Conservation (phyloP, 92 coral and sea anemone genomes). For the Parazoanthus darwini region DNA sequence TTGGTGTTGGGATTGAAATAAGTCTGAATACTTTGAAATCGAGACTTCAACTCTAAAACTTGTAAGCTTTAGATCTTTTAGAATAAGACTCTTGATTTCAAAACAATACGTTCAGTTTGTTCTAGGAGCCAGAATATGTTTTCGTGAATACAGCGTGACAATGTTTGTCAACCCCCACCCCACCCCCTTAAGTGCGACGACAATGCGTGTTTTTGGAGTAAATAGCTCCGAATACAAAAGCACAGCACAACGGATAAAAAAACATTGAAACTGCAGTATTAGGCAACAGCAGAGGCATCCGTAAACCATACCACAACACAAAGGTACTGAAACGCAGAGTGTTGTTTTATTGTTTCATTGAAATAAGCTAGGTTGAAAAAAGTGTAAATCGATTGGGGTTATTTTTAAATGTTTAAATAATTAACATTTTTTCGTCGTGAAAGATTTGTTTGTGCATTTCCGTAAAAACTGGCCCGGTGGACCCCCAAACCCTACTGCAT, state of each 20-base stretch:
- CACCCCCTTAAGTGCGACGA: too few species aligned
- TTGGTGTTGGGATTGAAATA: not conserved
- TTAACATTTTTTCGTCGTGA: too few species aligned
- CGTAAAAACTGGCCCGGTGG: too few species aligned
- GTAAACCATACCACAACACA: not conserved
- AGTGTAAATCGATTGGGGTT: too few species aligned
- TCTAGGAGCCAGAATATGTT: not conserved
- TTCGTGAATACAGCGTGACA: not conserved
- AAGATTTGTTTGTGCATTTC: too few species aligned
- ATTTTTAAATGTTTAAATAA: too few species aligned
- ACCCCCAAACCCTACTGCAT: too few species aligned
- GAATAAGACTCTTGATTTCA: not conserved
- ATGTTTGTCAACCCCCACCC: not conserved
- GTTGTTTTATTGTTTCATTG: too few species aligned
- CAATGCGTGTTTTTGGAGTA: not conserved
- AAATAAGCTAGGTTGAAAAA: too few species aligned
- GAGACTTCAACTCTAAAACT: too few species aligned
- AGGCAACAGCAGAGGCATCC: not conserved
- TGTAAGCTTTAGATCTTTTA: too few species aligned
- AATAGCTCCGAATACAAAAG: not conserved
- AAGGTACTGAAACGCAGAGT: too few species aligned
- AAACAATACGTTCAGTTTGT: not conserved
- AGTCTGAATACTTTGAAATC: not conserved
- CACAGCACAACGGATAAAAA: not conserved
- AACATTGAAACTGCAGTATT: not conserved